These are phyloP conservation scores for Laticauda laticaudata DNA, from an alignment of 2,113 vertebrate genomes.

Conservation along the genomic window DNA sequence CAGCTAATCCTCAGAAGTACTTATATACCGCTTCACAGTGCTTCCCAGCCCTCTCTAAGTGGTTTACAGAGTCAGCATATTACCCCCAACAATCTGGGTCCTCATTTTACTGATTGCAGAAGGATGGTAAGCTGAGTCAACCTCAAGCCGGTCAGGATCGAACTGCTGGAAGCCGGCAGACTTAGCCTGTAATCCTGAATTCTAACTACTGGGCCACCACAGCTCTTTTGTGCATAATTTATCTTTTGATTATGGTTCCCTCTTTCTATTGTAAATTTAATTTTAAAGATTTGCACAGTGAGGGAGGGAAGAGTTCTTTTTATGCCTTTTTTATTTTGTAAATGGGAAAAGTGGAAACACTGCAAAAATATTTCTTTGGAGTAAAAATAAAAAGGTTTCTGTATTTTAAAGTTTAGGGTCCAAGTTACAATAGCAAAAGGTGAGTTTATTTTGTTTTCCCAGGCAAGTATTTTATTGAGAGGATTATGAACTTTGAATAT, in stretches of 20 bases:
- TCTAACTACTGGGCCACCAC: too few species aligned
- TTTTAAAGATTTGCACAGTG: not conserved
- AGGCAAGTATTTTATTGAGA: too few species aligned
- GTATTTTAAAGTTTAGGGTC: not conserved
- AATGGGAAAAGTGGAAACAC: not conserved
- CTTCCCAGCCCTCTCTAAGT: too few species aligned
- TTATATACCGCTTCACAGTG: too few species aligned
- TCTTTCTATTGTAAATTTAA: not conserved
- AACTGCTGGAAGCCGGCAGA: too few species aligned
- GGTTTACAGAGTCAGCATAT: too few species aligned
- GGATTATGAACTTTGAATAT: not conserved
- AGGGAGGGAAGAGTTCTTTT: not conserved
- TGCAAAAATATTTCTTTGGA: not conserved
- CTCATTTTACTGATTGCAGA: too few species aligned
- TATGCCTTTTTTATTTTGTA: not conserved
- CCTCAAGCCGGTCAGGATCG: too few species aligned
- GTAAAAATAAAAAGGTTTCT: not conserved
- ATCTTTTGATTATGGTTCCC: not conserved
- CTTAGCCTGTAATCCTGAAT: too few species aligned
- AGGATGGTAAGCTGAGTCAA: too few species aligned
- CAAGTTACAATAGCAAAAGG: not conserved
- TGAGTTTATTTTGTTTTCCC: not conserved
- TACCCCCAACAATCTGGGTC: too few species aligned
- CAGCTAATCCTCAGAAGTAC: not conserved
- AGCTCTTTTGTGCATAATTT: not conserved